These are phyloP conservation scores for Sarotherodon lohbergeri DNA, from an alignment of 2,113 vertebrate species.

Conservation along the genomic window DNA sequence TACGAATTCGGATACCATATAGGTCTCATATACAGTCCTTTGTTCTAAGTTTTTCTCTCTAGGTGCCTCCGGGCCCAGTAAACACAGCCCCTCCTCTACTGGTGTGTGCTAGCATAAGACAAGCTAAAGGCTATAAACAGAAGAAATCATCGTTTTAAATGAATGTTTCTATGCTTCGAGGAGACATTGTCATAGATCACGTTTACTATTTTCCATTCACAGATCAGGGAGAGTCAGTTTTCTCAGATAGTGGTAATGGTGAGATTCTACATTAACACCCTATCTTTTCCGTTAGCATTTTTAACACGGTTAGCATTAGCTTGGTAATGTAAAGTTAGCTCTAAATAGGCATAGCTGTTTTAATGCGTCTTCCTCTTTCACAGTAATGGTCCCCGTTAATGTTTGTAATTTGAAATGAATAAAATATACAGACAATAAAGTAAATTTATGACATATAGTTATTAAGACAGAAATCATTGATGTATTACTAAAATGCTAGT, in stretches of 20 bases:
- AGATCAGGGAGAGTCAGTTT: background rate
- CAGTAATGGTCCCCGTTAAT: background rate
- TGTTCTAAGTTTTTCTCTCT: background rate
- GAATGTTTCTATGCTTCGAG: background rate
- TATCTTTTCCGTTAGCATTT: background rate
- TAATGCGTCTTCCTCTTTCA: background rate
- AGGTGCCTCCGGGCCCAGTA: background rate
- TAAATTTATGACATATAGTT: background rate
- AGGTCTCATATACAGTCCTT: background rate
- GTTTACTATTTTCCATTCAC: background rate
- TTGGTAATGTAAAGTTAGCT: background rate
- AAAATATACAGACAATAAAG: background rate
- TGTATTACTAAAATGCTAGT: background rate
- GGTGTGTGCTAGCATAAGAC: background rate
- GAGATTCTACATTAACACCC: background rate
- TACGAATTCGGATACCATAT: background rate
- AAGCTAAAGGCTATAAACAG: background rate
- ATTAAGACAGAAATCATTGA: background rate
- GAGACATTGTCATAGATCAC: background rate
- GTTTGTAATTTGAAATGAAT: background rate
- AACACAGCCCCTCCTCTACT: background rate
- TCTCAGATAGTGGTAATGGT: background rate
- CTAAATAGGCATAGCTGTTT: background rate
- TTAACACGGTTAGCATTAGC: conserved; percentile 7
- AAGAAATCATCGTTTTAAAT: background rate